phyloP scores from a whole-genome alignment of 2,888 invertebrate species.

The Barypeithes pellucidus region DNA sequence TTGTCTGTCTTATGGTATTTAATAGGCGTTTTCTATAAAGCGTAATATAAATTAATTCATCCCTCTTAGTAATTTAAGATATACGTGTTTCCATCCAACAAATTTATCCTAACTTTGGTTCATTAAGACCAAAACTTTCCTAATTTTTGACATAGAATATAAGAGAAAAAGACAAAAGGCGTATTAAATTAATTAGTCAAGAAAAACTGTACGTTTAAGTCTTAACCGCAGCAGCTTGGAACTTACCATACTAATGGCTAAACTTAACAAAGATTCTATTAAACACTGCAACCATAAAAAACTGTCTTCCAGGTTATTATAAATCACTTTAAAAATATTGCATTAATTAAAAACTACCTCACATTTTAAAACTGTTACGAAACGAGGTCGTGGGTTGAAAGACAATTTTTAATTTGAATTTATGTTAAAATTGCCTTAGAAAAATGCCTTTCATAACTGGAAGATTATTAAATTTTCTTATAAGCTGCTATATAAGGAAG shows the following conservation, averaged over 20 bases:
- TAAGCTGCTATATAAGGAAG: not conserved
- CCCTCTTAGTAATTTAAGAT: too few relatives aligned
- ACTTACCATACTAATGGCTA: constrained; percentile 2
- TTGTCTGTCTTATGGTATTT: too few relatives aligned
- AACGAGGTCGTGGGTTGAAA: not conserved
- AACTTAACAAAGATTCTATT: constrained; percentile 12
- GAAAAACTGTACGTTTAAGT: too few relatives aligned
- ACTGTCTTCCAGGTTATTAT: not conserved
- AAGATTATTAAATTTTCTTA: constrained; percentile 7
- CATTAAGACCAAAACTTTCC: too few relatives aligned
- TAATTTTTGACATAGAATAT: too few relatives aligned
- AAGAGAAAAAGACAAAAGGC: too few relatives aligned
- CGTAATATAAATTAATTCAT: too few relatives aligned
- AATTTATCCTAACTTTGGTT: too few relatives aligned
- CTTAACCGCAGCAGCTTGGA: not conserved
- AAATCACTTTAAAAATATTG: constrained; percentile 15
- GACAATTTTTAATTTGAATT: constrained; percentile 8
- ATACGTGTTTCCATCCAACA: too few relatives aligned
- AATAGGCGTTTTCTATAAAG: too few relatives aligned
- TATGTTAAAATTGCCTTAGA: not conserved
- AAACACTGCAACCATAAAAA: constrained; percentile 7
- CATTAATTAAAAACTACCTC: not conserved
- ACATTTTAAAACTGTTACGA: not conserved
- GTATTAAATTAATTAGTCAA: too few relatives aligned
- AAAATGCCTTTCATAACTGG: not conserved